Percentiles rank a stretch among this genome's conserved stretches.
Evolutionary conservation across 2,113 vertebrate species (phyloP).

Genomic region (Anguilla japonica): DNA sequence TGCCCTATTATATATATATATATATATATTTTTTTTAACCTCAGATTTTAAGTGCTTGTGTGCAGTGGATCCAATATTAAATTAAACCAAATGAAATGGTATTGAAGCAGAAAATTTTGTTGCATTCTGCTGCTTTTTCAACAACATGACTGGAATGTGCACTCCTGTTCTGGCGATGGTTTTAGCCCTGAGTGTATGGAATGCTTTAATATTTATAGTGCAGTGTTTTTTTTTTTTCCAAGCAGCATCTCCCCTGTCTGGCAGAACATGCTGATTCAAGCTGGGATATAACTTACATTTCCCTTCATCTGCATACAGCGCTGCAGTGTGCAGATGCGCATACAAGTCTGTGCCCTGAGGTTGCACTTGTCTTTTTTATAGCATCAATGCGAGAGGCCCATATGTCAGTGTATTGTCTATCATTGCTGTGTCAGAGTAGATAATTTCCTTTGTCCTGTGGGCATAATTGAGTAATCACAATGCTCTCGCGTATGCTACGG

Average conservation of each 20-base stretch:
- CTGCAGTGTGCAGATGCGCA: neutral
- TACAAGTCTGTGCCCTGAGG: neutral
- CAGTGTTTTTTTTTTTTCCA: neutral
- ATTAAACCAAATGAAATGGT: neutral
- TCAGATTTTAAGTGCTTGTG: neutral
- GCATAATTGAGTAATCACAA: neutral
- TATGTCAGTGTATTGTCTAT: conserved; percentile 1
- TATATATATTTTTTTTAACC: neutral
- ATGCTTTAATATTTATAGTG: neutral
- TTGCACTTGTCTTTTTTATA: neutral
- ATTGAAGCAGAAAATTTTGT: neutral
- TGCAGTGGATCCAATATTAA: neutral
- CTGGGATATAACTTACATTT: neutral
- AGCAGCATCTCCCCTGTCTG: neutral
- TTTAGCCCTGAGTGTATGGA: neutral
- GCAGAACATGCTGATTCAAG: conserved; percentile 1
- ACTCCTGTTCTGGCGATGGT: neutral
- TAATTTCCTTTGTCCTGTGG: conserved; percentile 13
- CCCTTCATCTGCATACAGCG: neutral
- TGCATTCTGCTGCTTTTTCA: neutral
- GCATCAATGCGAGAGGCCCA: neutral
- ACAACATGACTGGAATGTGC: neutral
- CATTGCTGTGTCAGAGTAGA: neutral
- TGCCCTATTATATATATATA: neutral
- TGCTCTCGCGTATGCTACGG: neutral